These are phyloP conservation scores for Peromyscus aztecus DNA, from an alignment of 2,797 vertebrate genomes.

Conservation along the genomic window DNA sequence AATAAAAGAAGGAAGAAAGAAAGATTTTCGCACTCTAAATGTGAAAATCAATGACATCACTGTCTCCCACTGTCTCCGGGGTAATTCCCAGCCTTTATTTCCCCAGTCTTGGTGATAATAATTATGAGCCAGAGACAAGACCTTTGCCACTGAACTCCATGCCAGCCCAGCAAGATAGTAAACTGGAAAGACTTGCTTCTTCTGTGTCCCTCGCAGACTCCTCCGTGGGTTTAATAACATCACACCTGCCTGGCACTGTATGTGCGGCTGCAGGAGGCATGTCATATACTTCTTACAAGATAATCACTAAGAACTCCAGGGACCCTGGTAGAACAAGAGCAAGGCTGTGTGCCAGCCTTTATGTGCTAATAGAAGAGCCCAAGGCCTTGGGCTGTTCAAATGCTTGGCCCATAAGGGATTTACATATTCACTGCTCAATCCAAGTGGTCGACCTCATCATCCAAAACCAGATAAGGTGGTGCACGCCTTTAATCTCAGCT, in stretches of 20 bases:
- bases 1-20: rapidly evolving
- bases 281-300: constrained; percentile 44
- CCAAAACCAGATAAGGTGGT: background rate
- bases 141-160: background rate
- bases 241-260: background rate
- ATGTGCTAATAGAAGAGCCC: background rate
- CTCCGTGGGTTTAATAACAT: background rate
- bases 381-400: constrained; percentile 44
- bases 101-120: background rate
- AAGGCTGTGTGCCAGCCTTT: background rate
- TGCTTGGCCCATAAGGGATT: background rate
- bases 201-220: background rate
- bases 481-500: background rate
- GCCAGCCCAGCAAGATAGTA: background rate
- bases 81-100: background rate
- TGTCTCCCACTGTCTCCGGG: background rate
- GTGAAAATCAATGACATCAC: background rate
- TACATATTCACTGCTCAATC: background rate
- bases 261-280: background rate
- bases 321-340: background rate
- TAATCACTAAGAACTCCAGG: background rate
- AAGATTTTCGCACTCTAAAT: background rate
- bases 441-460: background rate
- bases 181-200: constrained; percentile 52
- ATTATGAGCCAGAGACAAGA: background rate